Conservation (phyloP, 2,113 vertebrate species). For the Halcyon malimbica region DNA sequence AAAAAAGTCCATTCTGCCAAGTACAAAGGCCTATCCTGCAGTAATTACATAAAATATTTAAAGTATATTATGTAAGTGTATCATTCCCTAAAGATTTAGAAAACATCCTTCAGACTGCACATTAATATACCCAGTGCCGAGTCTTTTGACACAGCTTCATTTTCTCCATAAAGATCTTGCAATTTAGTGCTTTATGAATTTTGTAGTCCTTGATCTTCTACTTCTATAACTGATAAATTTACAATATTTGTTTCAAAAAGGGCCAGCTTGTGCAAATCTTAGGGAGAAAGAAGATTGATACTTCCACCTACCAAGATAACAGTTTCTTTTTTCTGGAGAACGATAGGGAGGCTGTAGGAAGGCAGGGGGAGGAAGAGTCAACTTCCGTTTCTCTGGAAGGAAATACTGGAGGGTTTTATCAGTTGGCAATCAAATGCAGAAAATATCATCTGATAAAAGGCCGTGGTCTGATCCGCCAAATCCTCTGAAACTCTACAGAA, state of each 20-base stretch:
- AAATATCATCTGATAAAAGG: background rate
- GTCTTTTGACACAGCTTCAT: background rate
- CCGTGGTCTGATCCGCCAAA: background rate
- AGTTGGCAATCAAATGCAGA: background rate
- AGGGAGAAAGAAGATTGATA: background rate
- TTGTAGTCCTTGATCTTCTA: background rate
- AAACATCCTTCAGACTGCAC: background rate
- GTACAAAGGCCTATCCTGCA: background rate
- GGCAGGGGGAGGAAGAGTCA: background rate
- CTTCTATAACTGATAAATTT: slow-evolving; percentile 13
- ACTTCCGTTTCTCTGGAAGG: background rate
- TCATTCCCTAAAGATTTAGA: background rate
- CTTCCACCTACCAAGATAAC: background rate
- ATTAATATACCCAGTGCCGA: background rate
- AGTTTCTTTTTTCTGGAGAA: background rate
- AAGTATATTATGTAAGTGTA: background rate
- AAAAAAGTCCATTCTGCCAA: background rate
- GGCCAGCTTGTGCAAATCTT: background rate
- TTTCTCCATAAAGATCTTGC: slow-evolving; percentile 1
- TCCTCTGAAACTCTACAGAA: background rate
- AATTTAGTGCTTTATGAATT: slow-evolving; percentile 6
- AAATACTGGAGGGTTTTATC: background rate
- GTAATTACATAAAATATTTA: background rate
- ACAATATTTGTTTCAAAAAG: slow-evolving; percentile 13
- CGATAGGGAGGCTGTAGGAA: background rate